These are phyloP conservation scores for Maniola jurtina DNA, from an alignment of 1,140 invertebrate species.

Conservation along the genomic window DNA sequence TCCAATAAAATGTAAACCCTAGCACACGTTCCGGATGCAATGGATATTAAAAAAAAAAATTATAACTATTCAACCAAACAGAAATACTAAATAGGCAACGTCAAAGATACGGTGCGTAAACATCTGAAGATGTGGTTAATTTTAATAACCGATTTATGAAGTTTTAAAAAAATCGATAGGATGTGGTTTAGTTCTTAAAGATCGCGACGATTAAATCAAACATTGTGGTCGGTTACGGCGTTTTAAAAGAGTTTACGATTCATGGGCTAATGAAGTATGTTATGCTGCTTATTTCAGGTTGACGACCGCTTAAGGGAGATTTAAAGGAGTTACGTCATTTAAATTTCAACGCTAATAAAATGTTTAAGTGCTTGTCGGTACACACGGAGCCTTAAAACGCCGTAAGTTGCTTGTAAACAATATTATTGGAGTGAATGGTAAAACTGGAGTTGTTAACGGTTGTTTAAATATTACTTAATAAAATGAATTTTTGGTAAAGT, in stretches of 20 bases:
- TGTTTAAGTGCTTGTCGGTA: slow-evolving; percentile 18
- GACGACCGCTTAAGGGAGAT: slow-evolving; percentile 23
- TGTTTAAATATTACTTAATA: slow-evolving; percentile 2
- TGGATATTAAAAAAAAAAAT: slow-evolving; percentile 65
- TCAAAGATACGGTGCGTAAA: slow-evolving; percentile 39
- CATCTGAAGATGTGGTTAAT: slow-evolving; percentile 50
- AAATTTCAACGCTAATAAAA: slow-evolving; percentile 19
- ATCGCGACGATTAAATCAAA: slow-evolving; percentile 38
- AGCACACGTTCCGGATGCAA: slow-evolving; percentile 54
- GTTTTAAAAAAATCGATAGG: slow-evolving; percentile 57
- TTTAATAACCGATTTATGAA: slow-evolving; percentile 56
- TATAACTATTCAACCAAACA: slow-evolving; percentile 58
- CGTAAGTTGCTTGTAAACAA: slow-evolving; percentile 8
- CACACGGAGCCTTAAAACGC: not conserved
- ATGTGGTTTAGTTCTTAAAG: slow-evolving; percentile 53
- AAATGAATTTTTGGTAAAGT: not conserved
- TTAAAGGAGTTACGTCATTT: slow-evolving; percentile 24
- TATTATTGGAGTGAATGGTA: slow-evolving; percentile 4
- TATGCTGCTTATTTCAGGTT: slow-evolving; percentile 24
- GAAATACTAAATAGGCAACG: slow-evolving; percentile 51
- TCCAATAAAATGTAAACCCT: slow-evolving; percentile 68
- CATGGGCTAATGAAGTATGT: slow-evolving; percentile 36
- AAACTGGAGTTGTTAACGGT: slow-evolving; percentile 5
- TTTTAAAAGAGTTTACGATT: slow-evolving; percentile 39
- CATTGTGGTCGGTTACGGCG: slow-evolving; percentile 35